Evolutionary conservation across 2,888 invertebrate genomes (phyloP).

Genomic region (Gerosis bhagava): DNA sequence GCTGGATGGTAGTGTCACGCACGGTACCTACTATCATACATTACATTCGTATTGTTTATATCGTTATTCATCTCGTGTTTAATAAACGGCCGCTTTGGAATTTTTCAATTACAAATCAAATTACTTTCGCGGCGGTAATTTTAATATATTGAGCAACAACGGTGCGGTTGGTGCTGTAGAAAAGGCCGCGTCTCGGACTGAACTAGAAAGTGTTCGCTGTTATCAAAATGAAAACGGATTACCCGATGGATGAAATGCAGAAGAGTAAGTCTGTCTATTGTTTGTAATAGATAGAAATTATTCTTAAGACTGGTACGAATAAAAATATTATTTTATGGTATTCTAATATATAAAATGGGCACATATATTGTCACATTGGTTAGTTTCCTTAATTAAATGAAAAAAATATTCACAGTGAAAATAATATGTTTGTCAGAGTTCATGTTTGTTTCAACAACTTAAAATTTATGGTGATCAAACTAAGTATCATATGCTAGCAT

Average conservation of each 20-base stretch:
- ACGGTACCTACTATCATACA: too few species aligned
- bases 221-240: conserved; percentile 77
- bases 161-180: conserved; percentile 50
- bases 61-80: conserved; percentile 32
- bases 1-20: conserved; percentile 59
- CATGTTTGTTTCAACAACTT: too few species aligned
- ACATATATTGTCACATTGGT: too few species aligned
- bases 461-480: too few species aligned
- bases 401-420: too few species aligned
- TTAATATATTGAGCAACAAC: conserved; percentile 51
- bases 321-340: too few species aligned
- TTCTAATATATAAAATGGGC: too few species aligned
- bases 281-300: conserved; percentile 12
- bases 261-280: conserved; percentile 69
- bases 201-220: conserved; percentile 58
- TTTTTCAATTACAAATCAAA: conserved; percentile 66
- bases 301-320: too few species aligned
- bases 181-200: conserved; percentile 48
- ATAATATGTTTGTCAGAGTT: too few species aligned
- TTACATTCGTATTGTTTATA: conserved; percentile 27
- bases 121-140: conserved; percentile 57
- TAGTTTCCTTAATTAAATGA: too few species aligned
- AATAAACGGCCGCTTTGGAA: conserved; percentile 46
- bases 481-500: too few species aligned
- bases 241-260: conserved; percentile 79